Evolutionary conservation across 2,113 vertebrate genomes (phyloP).

Genomic region (Festucalex cinctus): DNA sequence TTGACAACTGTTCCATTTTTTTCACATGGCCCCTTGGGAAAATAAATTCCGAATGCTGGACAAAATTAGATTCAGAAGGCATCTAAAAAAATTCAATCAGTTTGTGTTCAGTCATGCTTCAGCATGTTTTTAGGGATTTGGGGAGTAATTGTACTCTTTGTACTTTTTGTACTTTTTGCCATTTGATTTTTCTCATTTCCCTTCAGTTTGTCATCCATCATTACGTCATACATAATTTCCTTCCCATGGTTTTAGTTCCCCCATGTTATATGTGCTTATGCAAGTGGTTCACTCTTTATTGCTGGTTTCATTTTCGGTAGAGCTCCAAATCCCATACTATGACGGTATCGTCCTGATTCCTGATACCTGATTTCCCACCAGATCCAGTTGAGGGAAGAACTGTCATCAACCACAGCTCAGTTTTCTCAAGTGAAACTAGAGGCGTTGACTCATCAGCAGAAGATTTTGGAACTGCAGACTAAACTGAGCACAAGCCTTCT

Average conservation of each 20-base stretch:
- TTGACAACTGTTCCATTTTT: no score
- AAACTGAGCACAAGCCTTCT: constrained; percentile 77
- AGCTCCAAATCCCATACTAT: background rate
- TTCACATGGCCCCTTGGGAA: no score
- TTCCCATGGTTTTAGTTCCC: background rate
- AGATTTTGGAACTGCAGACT: constrained; percentile 74
- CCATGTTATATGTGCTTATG: background rate
- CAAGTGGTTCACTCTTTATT: background rate
- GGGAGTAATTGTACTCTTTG: no score
- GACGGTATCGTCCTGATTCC: background rate
- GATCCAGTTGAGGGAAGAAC: constrained; percentile 85
- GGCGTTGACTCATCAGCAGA: constrained; percentile 82
- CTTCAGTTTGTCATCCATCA: no score
- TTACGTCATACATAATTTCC: no score
- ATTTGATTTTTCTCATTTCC: no score
- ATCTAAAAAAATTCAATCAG: no score
- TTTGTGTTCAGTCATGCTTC: no score
- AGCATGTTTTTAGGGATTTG: no score
- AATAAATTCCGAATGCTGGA: no score
- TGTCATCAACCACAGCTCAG: constrained; percentile 79
- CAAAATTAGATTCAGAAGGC: no score
- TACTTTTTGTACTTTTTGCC: no score
- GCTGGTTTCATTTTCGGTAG: background rate
- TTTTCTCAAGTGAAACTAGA: constrained; percentile 87
- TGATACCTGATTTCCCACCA: constrained; percentile 43